Evolutionary conservation across 2,797 vertebrate species (phyloP).

Genomic region (Pelochelys cantorii): DNA sequence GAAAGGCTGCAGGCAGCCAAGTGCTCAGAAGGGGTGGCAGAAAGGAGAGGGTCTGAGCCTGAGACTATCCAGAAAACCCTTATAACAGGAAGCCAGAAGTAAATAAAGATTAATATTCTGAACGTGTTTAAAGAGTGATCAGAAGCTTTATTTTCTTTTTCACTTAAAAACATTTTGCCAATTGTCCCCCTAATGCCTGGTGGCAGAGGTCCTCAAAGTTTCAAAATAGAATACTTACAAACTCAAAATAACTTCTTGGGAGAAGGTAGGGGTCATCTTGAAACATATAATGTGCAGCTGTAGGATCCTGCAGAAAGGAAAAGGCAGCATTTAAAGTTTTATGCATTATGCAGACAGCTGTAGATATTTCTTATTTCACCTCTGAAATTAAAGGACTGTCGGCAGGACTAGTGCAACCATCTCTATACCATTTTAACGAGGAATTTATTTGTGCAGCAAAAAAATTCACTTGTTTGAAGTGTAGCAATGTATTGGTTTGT

Average conservation of each 20-base stretch:
- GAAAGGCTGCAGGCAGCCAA: neutral
- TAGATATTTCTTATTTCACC: neutral
- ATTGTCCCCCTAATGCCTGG: neutral
- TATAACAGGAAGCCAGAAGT: neutral
- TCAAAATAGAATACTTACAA: constrained; percentile 82
- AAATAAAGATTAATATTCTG: neutral
- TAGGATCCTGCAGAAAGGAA: constrained; percentile 85
- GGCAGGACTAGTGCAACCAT: neutral
- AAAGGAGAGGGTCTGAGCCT: neutral
- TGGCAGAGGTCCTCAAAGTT: neutral
- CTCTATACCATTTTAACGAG: neutral
- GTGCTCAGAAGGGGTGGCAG: neutral
- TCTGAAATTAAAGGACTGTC: neutral
- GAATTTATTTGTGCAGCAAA: neutral
- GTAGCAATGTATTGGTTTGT: neutral
- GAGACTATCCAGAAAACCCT: neutral
- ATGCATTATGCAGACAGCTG: rapidly evolving
- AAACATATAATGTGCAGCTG: constrained; percentile 87
- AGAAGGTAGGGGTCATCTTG: constrained; percentile 93
- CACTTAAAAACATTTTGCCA: neutral
- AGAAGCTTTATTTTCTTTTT: neutral
- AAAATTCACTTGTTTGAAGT: neutral
- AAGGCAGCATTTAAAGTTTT: neutral
- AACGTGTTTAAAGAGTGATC: neutral
- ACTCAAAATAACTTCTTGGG: constrained; percentile 82